Evolutionary conservation across 2,113 vertebrate genomes (phyloP), one percentile per base, ranked within the genome.

Genomic region (Bubo bubo): DNA sequence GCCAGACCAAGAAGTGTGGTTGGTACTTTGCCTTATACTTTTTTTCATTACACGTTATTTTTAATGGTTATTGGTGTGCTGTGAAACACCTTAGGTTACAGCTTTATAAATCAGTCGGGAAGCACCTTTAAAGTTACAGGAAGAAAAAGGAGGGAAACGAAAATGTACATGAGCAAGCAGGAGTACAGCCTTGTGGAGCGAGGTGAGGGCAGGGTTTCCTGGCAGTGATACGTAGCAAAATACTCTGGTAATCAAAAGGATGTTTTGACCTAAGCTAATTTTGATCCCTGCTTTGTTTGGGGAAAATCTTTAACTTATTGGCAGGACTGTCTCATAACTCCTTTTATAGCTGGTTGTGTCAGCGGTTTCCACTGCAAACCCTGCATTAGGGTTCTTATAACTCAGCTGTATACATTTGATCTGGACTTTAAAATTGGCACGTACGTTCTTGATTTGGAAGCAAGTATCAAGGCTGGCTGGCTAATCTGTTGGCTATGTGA

Each of bases 391-490:
- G 39, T 84, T 89, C 86, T 86, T 93, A 56, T 50, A 96, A 77
- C 79, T 90, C 39, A 62, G 79, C 86, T 89, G 30, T 92, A 92
- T 93, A 87, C 94, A 95, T 92, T 90, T 90, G 85, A 88, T 94
- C 88, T 95, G 90, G 86, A 95, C 84, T 92, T 96, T 87, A 95
- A 93, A 96, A 94, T 12, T 66, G 88, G 76, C 45, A 86, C 83
- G 73, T 60, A 86, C 2, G 8, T 41, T 96, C 92, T 94, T 95
- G 90, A 96, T 95, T 97, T 96, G 90, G 85, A 95, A 96, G 82
- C 4, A 18, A 93, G 35, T 34, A 24, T 68, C 1, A 4, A 81
- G 70, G 64, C 91, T 88, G 75, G 16, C 30, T 82, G 84, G 85
- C 75, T 97, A 77, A 91, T 95, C 86, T 92, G 87, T 85, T 96